Base-by-base conservation (phyloP, 2,888 invertebrate species). In the Platerodrilus igneus region DNA sequence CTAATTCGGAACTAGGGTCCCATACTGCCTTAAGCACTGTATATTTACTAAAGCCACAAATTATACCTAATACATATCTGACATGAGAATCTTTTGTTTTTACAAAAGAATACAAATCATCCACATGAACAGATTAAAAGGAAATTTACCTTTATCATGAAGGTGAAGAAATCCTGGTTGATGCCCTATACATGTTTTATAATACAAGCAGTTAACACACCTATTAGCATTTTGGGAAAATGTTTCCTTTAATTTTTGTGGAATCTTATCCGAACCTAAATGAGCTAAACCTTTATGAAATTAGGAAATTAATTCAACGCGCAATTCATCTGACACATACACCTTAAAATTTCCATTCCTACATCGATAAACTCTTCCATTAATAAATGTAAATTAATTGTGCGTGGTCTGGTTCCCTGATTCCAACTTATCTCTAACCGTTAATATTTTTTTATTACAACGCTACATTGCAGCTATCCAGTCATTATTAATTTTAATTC, bases 21-120 rank as follows among this genome's bases (percentile, higher is more conserved):
- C 22, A 36, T 10, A 35, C 39, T 2, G 42, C 36, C 14, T 25
- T 30, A 18, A 36, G 10, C 2, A 35, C 11, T 10, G n/a, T n/a
- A 19, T 30, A 31, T 28, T 45, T 41, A 14, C 25, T 41, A 33
- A 66, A 66, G 0, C 48, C 59, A 32, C 64, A 65, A 1, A 66
- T 55, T 2, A 60, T 37, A 2, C 50, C 56, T n/a, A 67, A 32
- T 10, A 64, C 25, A 20, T 63, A 51, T 6, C 46, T 50, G 35
- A 65, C n/a, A n/a, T n/a, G n/a, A n/a, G n/a, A 50, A 7, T 40
- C 50, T n/a, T n/a, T n/a, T 27, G 57, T 62, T 8, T 44, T 56
- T 2, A 58, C 50, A 41, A 67, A 68, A 6, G 64, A 66, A 1
- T 64, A 64, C 4, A 67, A 39, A 41, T 68, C 66, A 45, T 69